phyloP scores from a whole-genome alignment of 2,113 vertebrate species.

The Etia nguti region DNA sequence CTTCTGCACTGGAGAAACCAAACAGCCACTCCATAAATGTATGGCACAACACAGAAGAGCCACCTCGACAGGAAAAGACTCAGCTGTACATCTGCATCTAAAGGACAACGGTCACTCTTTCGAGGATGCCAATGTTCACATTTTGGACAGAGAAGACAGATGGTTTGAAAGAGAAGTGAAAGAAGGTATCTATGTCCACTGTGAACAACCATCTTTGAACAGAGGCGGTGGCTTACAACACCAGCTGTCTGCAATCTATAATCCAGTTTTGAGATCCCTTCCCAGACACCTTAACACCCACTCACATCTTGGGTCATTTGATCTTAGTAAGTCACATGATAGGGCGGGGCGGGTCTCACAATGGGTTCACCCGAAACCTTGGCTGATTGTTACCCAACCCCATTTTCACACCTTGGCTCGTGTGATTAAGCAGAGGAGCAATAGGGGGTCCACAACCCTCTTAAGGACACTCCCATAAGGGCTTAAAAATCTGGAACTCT shows the following conservation, averaged over 20 bases:
- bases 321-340: background rate
- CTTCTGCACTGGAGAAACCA: background rate
- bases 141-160: background rate
- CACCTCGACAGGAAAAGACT: background rate
- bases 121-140: background rate
- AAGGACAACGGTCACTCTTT: background rate
- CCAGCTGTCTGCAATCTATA: background rate
- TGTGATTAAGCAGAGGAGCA: background rate
- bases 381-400: too few species aligned
- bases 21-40: too few species aligned
- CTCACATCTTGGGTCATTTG: background rate
- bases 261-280: background rate
- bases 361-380: background rate
- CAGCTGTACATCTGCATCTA: background rate
- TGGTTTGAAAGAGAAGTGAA: background rate
- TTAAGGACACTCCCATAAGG: background rate
- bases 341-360: background rate
- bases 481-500: background rate
- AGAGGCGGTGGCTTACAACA: background rate
- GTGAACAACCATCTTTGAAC: background rate
- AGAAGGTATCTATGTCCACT: background rate
- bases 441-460: background rate
- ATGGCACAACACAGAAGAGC: background rate
- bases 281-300: background rate
- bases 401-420: rapidly evolving